A percentile compares a stretch with the other conserved stretches of the same genome.
Evolutionary conservation across 2,113 vertebrate genomes (phyloP).

Genomic region (Megaptera novaeangliae): DNA sequence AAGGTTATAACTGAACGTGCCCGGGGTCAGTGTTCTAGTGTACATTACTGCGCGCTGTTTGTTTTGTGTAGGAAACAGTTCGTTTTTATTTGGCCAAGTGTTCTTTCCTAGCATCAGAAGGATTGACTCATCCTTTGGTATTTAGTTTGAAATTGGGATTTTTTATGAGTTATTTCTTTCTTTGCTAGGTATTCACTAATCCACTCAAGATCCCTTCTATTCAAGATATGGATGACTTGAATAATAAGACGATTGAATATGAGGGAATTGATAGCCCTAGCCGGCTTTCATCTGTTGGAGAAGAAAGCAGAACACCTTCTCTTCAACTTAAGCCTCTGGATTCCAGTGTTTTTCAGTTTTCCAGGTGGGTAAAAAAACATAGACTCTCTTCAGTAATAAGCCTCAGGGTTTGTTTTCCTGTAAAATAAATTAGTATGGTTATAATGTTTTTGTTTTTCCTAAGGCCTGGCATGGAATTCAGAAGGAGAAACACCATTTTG

Average conservation of each 20-base stretch:
- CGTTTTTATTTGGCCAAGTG: constrained; percentile 66
- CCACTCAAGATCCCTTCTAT: not conserved
- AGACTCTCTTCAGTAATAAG: not conserved
- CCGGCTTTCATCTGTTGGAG: not conserved
- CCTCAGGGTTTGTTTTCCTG: not conserved
- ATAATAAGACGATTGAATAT: constrained; percentile 17
- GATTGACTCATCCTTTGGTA: constrained; percentile 63
- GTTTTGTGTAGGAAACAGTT: constrained; percentile 60
- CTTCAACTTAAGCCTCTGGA: constrained; percentile 45
- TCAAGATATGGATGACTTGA: constrained; percentile 28
- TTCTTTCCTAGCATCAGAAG: constrained; percentile 72
- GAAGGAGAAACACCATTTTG: constrained; percentile 5
- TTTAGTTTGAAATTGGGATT: constrained; percentile 36
- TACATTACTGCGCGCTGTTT: constrained; percentile 54
- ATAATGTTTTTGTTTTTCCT: not conserved
- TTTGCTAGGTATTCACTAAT: constrained; percentile 44
- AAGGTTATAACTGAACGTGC: constrained; percentile 50
- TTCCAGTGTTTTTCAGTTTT: constrained; percentile 36
- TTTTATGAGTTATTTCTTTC: constrained; percentile 50
- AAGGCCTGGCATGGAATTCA: not conserved
- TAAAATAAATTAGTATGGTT: not conserved
- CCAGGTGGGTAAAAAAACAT: constrained; percentile 52
- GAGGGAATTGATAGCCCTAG: constrained; percentile 23
- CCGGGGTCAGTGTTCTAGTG: constrained; percentile 56
- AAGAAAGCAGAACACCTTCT: constrained; percentile 38